Evolutionary conservation across 2,797 vertebrate species (phyloP).

Genomic region (Spatula clypeata): DNA sequence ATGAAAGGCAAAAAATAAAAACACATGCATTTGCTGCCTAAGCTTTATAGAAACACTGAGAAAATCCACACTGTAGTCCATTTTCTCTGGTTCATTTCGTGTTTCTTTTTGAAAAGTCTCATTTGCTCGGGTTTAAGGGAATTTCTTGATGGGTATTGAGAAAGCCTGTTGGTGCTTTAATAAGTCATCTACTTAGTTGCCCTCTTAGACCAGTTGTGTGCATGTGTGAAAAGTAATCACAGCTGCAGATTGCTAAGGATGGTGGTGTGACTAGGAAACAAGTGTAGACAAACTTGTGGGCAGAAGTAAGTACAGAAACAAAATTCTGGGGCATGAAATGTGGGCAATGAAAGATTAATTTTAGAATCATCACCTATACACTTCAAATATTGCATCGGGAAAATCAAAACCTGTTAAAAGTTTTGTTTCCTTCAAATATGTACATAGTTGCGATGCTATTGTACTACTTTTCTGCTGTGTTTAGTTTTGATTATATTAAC

Average conservation of each 20-base stretch:
- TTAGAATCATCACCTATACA: background rate
- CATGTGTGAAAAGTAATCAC: background rate
- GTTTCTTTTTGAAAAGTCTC: background rate
- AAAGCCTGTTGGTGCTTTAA: background rate
- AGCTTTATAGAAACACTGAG: background rate
- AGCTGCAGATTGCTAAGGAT: background rate
- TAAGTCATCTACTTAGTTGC: background rate
- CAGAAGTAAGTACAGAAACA: background rate
- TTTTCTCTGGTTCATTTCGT: background rate
- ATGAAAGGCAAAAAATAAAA: background rate
- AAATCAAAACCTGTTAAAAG: background rate
- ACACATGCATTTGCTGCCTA: fast-evolving
- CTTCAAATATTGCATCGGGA: background rate
- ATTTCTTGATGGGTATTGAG: background rate
- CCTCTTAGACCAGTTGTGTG: background rate
- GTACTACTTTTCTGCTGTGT: no score
- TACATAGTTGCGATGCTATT: no score
- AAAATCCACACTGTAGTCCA: fast-evolving
- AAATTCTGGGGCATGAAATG: background rate
- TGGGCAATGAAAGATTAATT: background rate
- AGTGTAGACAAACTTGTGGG: fast-evolving
- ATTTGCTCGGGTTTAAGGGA: background rate
- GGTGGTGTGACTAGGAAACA: background rate
- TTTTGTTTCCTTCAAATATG: no score
- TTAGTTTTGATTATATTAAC: no score